Conservation (phyloP, 2,888 invertebrate species). For the Sinohyriopsis cumingii region DNA sequence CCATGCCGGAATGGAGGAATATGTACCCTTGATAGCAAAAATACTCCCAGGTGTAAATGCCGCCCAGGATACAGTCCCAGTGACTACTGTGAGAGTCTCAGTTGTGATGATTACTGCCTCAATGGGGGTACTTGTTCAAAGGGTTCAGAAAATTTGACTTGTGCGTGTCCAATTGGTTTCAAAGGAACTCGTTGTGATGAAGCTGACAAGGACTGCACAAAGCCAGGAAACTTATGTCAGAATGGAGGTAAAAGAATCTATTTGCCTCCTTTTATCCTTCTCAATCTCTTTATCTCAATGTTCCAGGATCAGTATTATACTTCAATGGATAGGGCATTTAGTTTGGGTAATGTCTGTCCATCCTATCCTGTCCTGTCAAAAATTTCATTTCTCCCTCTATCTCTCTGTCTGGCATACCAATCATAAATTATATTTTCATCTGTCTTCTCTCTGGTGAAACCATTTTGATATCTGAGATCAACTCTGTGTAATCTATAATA, state of each 20-base stretch:
- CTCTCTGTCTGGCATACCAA: too few relatives aligned
- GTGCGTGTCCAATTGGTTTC: conserved; percentile 26
- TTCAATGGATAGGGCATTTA: too few relatives aligned
- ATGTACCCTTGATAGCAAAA: conserved; percentile 27
- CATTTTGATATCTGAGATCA: too few relatives aligned
- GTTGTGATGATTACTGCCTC: conserved; percentile 37
- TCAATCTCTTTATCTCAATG: too few relatives aligned
- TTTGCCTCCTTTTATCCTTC: too few relatives aligned
- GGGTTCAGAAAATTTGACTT: conserved; percentile 10
- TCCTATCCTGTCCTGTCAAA: too few relatives aligned
- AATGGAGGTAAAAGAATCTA: conserved; percentile 33
- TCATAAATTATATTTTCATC: too few relatives aligned
- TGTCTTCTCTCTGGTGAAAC: too few relatives aligned
- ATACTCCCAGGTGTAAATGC: conserved; percentile 37
- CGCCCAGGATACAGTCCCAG: conserved; percentile 27
- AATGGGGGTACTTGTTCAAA: conserved; percentile 29
- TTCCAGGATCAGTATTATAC: too few relatives aligned
- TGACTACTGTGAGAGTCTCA: conserved; percentile 37
- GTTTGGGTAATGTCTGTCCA: too few relatives aligned
- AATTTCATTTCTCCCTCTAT: too few relatives aligned
- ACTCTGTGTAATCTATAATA: too few relatives aligned
- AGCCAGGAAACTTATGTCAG: conserved; percentile 14
- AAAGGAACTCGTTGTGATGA: conserved; percentile 23
- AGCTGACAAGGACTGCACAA: conserved; percentile 17
- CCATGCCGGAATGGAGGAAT: conserved; percentile 35